These are phyloP conservation scores for Zapornia atra DNA, from an alignment of 2,113 vertebrate species.

Conservation along the genomic window DNA sequence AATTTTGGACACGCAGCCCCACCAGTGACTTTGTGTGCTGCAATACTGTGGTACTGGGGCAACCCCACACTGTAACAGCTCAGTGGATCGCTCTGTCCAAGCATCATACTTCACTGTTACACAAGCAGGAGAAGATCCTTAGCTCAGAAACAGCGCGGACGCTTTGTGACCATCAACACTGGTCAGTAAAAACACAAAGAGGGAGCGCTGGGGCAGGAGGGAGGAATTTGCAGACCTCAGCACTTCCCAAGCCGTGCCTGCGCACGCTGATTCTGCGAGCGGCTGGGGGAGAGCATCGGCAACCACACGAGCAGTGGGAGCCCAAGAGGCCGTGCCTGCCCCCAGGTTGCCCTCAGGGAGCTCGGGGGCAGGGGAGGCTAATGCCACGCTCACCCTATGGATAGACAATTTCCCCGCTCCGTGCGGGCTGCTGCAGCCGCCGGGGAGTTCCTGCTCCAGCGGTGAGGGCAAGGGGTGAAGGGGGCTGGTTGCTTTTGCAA, in stretches of 20 bases:
- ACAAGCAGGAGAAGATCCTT: not conserved
- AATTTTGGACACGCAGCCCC: not conserved
- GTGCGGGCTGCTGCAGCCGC: not conserved
- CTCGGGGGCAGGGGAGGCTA: not conserved
- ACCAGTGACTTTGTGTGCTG: not conserved
- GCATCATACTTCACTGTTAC: not conserved
- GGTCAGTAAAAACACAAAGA: not conserved
- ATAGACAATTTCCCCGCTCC: not conserved
- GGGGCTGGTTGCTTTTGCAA: conserved; percentile 43
- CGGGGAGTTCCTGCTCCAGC: conserved; percentile 41
- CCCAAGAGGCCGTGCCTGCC: not conserved
- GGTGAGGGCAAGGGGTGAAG: conserved; percentile 50
- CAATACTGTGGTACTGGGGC: not conserved
- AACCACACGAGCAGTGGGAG: not conserved
- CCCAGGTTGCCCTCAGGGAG: not conserved
- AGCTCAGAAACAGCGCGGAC: not conserved
- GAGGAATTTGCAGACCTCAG: not conserved
- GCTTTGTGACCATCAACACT: accelerated
- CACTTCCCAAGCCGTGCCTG: not conserved
- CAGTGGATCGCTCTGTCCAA: accelerated
- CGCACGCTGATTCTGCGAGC: accelerated
- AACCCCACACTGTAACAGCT: not conserved
- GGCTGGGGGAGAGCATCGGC: not conserved
- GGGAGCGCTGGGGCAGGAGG: not conserved
- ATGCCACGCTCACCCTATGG: accelerated